A percentile compares a stretch with the other conserved stretches of the same genome.
Conservation (phyloP, 37 sponge, comb jelly and placozoan species). For the Cliona cf. orientalis region DNA sequence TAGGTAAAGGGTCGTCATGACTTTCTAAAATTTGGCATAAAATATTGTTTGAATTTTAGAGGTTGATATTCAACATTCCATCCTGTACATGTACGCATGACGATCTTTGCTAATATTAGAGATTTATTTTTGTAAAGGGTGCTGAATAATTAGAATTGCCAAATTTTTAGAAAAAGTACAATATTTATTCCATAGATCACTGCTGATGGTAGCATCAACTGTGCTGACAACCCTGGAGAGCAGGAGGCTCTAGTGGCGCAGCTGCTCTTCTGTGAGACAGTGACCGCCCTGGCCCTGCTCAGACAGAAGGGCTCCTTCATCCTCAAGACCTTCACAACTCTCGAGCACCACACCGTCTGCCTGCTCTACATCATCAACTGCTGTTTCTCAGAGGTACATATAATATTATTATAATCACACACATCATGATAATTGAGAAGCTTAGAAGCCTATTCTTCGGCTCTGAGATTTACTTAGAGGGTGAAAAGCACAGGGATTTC, state of each 20-base stretch:
- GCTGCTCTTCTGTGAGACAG: constrained; percentile 84
- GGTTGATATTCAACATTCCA: too few relatives aligned
- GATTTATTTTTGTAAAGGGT: too few relatives aligned
- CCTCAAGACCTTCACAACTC: constrained; percentile 86
- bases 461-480: too few relatives aligned
- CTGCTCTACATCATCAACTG: constrained; percentile 84
- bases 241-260: constrained; percentile 81
- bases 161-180: neutral
- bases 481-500: too few relatives aligned
- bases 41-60: neutral
- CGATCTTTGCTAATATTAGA: too few relatives aligned
- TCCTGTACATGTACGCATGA: too few relatives aligned
- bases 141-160: too few relatives aligned
- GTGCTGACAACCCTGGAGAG: constrained; percentile 77
- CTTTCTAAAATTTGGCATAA: neutral
- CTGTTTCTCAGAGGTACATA: constrained; percentile 88
- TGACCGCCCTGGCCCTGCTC: constrained; percentile 76
- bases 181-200: constrained; percentile 69
- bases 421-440: too few relatives aligned
- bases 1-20: neutral
- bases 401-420: too few relatives aligned
- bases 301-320: constrained; percentile 71
- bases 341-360: constrained; percentile 79
- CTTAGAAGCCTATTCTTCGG: too few relatives aligned
- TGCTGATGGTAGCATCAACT: constrained; percentile 89